Base-by-base conservation (phyloP, 2,797 vertebrate genomes). In the Cynopterus sphinx region DNA sequence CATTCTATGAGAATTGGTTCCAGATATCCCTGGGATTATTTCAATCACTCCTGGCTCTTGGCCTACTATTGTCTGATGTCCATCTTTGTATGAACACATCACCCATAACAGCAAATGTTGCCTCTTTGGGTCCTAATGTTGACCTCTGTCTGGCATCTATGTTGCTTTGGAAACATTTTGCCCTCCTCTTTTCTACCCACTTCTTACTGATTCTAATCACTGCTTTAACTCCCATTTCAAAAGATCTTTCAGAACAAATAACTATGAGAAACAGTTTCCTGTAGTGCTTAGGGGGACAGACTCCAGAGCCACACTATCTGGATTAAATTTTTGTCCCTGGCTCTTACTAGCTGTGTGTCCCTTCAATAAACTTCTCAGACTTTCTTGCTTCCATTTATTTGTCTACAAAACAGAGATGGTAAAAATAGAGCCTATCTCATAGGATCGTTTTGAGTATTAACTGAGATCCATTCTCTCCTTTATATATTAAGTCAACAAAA, bases 271-370 rank as follows among this genome's bases (percentile, higher is more conserved):
- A 0, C 19, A 92, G 15, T 26, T 33, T 36, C n/a, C 2, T 88
- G 9, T 57, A 67, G 22, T 75, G 28, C 2, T 73, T 82, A 95
- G 11, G 31, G 68, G 33, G 15, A 82, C 5, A 86, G 24, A 87
- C 31, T 86, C 36, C 22, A 86, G 67, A 75, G 31, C 12, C 21
- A 67, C 4, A 68, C 8, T 79, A 33, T 11, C 53, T 65, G 26
- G 19, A n/a, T 82, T 68, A 87, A n/a, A 92, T 90, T 90, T 95
- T 90, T 81, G 57, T 85, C 24, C 71, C 73, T 73, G 46, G 22
- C 19, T 36, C 41, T 83, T 24, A 73, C 16, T 55, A 90, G 17
- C 65, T 95, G 12, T 78, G 39, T 85, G 36, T 49, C 11, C 11
- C 9, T 91, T 86, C 8, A 89, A 21, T 17, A 89, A 83, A 39